These are phyloP conservation scores for Heliopora coerulea DNA, from an alignment of 92 coral and sea anemone species.

Conservation along the genomic window DNA sequence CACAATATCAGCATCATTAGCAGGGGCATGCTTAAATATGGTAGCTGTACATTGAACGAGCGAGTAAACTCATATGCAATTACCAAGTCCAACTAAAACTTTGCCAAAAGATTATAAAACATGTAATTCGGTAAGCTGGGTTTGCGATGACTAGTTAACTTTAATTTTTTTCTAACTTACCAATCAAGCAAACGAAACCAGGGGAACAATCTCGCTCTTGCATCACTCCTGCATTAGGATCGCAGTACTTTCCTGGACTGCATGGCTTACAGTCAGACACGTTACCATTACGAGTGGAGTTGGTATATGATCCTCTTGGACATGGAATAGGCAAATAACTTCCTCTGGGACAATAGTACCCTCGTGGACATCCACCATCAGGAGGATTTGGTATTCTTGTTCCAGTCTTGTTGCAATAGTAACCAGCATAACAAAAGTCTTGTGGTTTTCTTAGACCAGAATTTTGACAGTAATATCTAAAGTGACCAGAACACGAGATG, in stretches of 20 bases:
- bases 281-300: constrained; percentile 76
- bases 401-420: constrained; percentile 74
- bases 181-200: constrained; percentile 77
- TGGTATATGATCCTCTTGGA: constrained; percentile 90
- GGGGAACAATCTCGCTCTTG: constrained; percentile 70
- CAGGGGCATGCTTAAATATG: too few species aligned
- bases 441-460: constrained; percentile 77
- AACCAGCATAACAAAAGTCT: constrained; percentile 80
- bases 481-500: too few species aligned
- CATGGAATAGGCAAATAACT: constrained; percentile 85
- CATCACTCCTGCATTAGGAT: constrained; percentile 72
- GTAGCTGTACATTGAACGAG: too few species aligned
- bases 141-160: too few species aligned
- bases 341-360: constrained; percentile 84
- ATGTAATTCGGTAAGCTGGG: too few species aligned
- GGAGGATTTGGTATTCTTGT: constrained; percentile 71
- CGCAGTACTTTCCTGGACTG: constrained; percentile 91
- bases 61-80: too few species aligned
- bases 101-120: too few species aligned
- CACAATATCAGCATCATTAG: too few species aligned
- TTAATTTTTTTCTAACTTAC: constrained; percentile 37
- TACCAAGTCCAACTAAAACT: too few species aligned
- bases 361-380: constrained; percentile 75
- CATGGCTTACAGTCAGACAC: constrained; percentile 87
- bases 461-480: constrained; percentile 73